Percentiles rank a stretch among this genome's conserved stretches.
Evolutionary conservation across 2,797 vertebrate species (phyloP).

Genomic region (Pseudochaenichthys georgianus): DNA sequence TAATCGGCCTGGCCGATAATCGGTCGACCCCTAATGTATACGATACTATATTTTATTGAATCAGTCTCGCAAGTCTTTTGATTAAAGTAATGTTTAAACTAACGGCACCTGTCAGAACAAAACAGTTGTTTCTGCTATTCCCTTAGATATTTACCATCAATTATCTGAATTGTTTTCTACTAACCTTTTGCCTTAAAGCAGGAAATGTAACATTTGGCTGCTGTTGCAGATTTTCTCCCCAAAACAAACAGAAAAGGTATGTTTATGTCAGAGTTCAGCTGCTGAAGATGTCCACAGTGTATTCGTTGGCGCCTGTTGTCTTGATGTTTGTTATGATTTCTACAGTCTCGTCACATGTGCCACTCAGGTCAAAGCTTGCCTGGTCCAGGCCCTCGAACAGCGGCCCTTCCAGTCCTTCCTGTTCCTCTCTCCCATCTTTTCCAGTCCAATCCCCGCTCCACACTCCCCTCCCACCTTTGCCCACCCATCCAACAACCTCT

Average conservation of each 20-base stretch:
- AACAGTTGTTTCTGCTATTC: not conserved
- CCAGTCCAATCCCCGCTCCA: conserved; percentile 63
- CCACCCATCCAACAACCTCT: conserved; percentile 53
- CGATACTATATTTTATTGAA: no score
- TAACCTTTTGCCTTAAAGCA: conserved; percentile 12
- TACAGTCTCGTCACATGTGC: conserved; percentile 74
- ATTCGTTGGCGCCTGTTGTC: conserved; percentile 55
- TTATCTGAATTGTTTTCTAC: conserved; percentile 7
- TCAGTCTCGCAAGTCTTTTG: not conserved
- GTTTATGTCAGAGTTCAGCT: conserved; percentile 59
- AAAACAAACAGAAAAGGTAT: conserved; percentile 57
- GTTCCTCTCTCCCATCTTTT: conserved; percentile 80
- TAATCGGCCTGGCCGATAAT: no score
- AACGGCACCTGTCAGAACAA: not conserved
- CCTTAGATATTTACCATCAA: not conserved
- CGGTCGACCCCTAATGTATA: no score
- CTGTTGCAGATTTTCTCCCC: conserved; percentile 37
- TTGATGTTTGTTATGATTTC: conserved; percentile 77
- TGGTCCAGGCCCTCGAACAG: conserved; percentile 46
- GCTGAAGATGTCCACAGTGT: conserved; percentile 67
- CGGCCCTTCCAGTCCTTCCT: conserved; percentile 77
- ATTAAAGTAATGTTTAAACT: not conserved
- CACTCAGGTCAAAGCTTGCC: conserved; percentile 72
- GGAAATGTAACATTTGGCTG: conserved; percentile 37
- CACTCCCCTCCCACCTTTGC: conserved; percentile 68